Evolutionary conservation across 2,797 vertebrate genomes (phyloP), one percentile per base, ranked within the genome.

Genomic region (Gadopsis bispinosus): DNA sequence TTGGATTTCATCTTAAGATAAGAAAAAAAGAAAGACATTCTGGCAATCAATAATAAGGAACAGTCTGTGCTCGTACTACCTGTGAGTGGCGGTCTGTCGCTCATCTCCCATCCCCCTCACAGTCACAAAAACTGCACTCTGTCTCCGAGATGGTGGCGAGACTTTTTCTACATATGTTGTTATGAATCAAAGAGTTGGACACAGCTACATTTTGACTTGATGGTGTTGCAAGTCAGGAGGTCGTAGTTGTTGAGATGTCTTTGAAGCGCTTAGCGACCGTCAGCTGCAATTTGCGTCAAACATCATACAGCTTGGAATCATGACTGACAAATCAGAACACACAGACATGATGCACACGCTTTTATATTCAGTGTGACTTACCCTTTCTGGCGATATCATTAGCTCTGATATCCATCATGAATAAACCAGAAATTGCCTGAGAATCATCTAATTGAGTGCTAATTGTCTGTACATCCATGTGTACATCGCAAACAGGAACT

Each of bases 1-100:
- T 76, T 89, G 83, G 85, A 87, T 90, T 87, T 85, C 33, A 67
- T 84, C 54, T 73, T 45, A 55, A 67, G 80, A 79, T 81, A 62
- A 60, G 79, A 76, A 75, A 75, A 33, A n/a, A 64, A 77, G 48
- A 13, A 33, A 66, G 11, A 68, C 47, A n/a, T 14, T 83, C 33
- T 59, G 55, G 13, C 1, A 10, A 68, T 75, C 83, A 74, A 50
- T 85, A 80, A 86, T 79, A 69, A 64, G 67, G 69, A 77, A 63
- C 75, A 64, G 55, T 47, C 51, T 89, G 66, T 81, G 63, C 67
- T 73, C 8, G 37, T 69, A n/a, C 47, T 41, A 45, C 67, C 55
- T 59, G 39, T 45, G 51, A 70, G 74, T 41, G 50, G 37, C 14
- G 20, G 39, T 43, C 65, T 70, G 59, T 26, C 39, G 31, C 71